Evolutionary conservation across 1,140 invertebrate species (phyloP).

Genomic region (Maconellicoccus hirsutus): DNA sequence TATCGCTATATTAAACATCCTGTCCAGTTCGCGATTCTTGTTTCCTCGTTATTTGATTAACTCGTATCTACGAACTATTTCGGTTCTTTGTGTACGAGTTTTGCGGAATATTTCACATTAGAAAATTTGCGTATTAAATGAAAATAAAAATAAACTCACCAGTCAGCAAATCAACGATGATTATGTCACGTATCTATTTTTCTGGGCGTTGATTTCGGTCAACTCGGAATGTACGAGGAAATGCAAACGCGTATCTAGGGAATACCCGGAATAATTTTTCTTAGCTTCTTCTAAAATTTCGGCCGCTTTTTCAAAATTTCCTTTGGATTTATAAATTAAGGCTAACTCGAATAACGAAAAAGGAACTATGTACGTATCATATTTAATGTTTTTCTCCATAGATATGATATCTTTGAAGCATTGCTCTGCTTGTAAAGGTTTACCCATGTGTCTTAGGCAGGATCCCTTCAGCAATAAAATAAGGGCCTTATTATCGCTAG

Average conservation of each 20-base stretch:
- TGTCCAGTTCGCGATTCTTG: no score
- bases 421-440: slow-evolving; percentile 59
- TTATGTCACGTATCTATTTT: neutral
- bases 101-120: no score
- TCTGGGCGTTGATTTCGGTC: slow-evolving; percentile 39
- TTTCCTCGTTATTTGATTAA: no score
- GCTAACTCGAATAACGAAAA: slow-evolving; percentile 79
- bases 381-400: slow-evolving; percentile 64
- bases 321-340: slow-evolving; percentile 55
- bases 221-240: slow-evolving; percentile 78
- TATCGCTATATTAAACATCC: no score
- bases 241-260: slow-evolving; percentile 79
- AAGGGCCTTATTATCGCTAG: slow-evolving; percentile 66
- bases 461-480: slow-evolving; percentile 69
- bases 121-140: no score
- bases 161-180: neutral
- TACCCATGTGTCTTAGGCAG: slow-evolving; percentile 61
- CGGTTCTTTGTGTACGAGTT: no score
- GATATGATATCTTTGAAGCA: slow-evolving; percentile 54
- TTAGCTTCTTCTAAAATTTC: slow-evolving; percentile 68
- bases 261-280: slow-evolving; percentile 40
- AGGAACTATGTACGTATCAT: slow-evolving; percentile 75
- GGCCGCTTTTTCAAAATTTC: slow-evolving; percentile 52
- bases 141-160: neutral
- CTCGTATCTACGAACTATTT: no score